Evolutionary conservation across 2,888 invertebrate species (phyloP), one percentile per base, ranked within the genome.

Genomic region (Lasioglossum morio): DNA sequence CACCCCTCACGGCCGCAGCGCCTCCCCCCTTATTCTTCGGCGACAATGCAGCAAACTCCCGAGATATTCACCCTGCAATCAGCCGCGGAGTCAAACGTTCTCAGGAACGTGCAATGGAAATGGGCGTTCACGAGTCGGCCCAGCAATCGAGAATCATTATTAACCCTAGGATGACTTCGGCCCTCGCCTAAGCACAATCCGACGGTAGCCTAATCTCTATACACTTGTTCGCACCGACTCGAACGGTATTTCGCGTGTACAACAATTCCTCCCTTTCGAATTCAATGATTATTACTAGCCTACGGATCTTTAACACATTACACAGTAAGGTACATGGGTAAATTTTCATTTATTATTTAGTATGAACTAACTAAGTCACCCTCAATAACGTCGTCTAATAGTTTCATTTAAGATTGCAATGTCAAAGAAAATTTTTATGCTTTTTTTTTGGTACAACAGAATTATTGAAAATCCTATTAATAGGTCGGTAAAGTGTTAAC

Each of bases 11-110:
- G 88, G 94, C 95, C 95, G 93, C 94, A 94, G 90, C 92, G 90
- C 94, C 95, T 94, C 94, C 94, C 94, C 92, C 89, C 91, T 90
- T 91, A 94, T 94, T 94, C 93, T 93, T 88, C 88, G 72, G 89
- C 92, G 91, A 95, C 95, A 95, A 95, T 94, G 92, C 92, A 82
- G 91, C 93, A 95, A 95, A 94, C 95, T 94, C 90, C 91, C 92
- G 92, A 93, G 95, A 95, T 93, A 95, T 94, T 95, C 94, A 95
- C 95, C 95, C 95, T 94, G 93, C 94, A 95, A 95, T 95, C 95
- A 94, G 90, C 84, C 88, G 86, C 88, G 86, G 88, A 94, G 94
- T 94, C 94, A 94, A 94, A 93, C 93, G 94, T 94, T 94, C 94
- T 93, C 94, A 94, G 94, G 93, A 88, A 79, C 88, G 83, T 72